Base-by-base conservation (phyloP, 1,140 invertebrate genomes). In the Drosophila sucinea region DNA sequence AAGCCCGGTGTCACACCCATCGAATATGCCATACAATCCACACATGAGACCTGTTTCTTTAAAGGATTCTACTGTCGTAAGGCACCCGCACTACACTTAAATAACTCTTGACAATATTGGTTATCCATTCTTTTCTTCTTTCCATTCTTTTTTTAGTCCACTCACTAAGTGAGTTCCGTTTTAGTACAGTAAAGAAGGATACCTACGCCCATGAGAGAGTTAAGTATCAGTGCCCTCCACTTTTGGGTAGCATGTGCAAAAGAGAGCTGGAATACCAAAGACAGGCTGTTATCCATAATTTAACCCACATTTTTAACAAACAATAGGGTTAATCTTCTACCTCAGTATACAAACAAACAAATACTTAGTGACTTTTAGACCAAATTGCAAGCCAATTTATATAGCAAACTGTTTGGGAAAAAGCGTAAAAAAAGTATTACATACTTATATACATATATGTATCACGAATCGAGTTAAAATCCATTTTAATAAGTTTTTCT, bases 1-100 rank as follows among this genome's bases (percentile, higher is more conserved):
- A 41, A 82, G 93, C 61, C 92, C 90, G 72, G 71, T 69, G 63
- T 89, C 78, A 56, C 90, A 85, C 70, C 92, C 81, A 58, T 61
- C 17, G 54, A 92, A 77, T 94, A 92, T 91, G 79, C 93, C 5
- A 95, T 96, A n/a, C 90, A 92, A 73, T 96, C 95, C 0, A 91
- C 89, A 4, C 95, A 96, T 77, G 81, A 84, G 7, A 95, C 95
- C 1, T 96, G 95, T 80, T 94, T 95, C 70, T 93, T 95, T 4
- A 71, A 79, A 7, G 92, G 92, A 51, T 87, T 94, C 8, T 92
- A 92, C 67, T 96, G 95, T 77, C 91, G 95, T 96, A 92, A 94
- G 94, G 93, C 58, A 4, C 4, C n/a, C 8, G 29, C 5, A 11
- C 0, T 8, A 30, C 4, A 5, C 51, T n/a, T 7, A 10, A 2